These are phyloP conservation scores for Pachliopta kotzebuea DNA, from an alignment of 2,888 invertebrate species.

Conservation along the genomic window DNA sequence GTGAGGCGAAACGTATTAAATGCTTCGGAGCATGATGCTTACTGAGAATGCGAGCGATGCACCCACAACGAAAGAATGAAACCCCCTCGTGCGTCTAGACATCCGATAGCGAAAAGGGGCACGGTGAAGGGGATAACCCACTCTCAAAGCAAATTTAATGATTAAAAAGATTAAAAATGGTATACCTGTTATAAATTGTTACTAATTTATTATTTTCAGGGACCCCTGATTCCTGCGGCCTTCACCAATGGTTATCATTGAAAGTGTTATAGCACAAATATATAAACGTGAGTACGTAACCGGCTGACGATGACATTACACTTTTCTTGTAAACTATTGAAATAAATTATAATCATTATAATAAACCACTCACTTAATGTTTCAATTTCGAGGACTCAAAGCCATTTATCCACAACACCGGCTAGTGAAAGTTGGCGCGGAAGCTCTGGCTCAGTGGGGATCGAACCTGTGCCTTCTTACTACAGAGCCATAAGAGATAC, in stretches of 20 bases:
- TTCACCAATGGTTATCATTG: slow-evolving; percentile 99
- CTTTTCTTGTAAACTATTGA: no score
- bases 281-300: slow-evolving; percentile 72
- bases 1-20: slow-evolving; percentile 1
- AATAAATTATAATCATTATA: no score
- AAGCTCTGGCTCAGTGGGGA: no score
- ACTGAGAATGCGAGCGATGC: slow-evolving; percentile 14
- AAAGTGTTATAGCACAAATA: slow-evolving; percentile 82
- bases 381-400: no score
- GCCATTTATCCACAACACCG: no score
- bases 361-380: no score
- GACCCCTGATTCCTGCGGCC: slow-evolving; percentile 98
- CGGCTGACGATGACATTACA: neutral
- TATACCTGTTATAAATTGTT: slow-evolving; percentile 27
- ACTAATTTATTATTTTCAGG: slow-evolving; percentile 83
- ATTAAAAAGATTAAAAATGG: neutral
- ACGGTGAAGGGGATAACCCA: slow-evolving; percentile 9
- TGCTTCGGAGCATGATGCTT: slow-evolving; percentile 3
- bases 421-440: no score
- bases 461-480: no score
- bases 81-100: slow-evolving; percentile 15
- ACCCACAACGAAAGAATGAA: slow-evolving; percentile 17
- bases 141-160: slow-evolving; percentile 17
- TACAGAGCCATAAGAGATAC: no score
- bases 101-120: slow-evolving; percentile 10